Conservation (phyloP, 1,140 invertebrate genomes). For the Sitophilus oryzae region DNA sequence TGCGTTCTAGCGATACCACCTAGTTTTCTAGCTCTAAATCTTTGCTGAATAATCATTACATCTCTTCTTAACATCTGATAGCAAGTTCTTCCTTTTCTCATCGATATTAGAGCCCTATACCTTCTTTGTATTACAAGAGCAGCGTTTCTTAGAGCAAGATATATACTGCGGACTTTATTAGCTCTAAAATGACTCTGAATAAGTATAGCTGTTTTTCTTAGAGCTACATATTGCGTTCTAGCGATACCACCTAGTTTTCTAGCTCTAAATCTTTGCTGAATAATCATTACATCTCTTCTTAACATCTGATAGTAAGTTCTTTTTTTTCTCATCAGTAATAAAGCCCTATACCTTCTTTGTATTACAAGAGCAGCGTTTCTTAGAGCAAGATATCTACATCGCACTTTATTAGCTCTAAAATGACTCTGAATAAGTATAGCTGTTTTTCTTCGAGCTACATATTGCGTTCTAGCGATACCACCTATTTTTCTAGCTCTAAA, state of each 20-base stretch:
- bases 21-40: slow-evolving; percentile 32
- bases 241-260: slow-evolving; percentile 34
- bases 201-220: slow-evolving; percentile 11
- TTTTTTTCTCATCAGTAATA: slow-evolving; percentile 8
- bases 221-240: slow-evolving; percentile 33
- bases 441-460: slow-evolving; percentile 35
- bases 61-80: slow-evolving; percentile 33
- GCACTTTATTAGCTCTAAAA: slow-evolving; percentile 41
- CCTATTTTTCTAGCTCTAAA: slow-evolving; percentile 36
- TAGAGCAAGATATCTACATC: background rate
- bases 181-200: slow-evolving; percentile 42
- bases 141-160: slow-evolving; percentile 33
- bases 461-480: slow-evolving; percentile 29
- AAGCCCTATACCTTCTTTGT: slow-evolving; percentile 12
- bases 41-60: slow-evolving; percentile 32
- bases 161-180: slow-evolving; percentile 37
- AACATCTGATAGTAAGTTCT: slow-evolving; percentile 37
- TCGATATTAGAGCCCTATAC: slow-evolving; percentile 32
- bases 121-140: slow-evolving; percentile 37
- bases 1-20: slow-evolving; percentile 28
- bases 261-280: slow-evolving; percentile 44
- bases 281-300: slow-evolving; percentile 24
- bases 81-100: slow-evolving; percentile 27
- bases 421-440: slow-evolving; percentile 43
- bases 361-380: slow-evolving; percentile 3